Evolutionary conservation across 2,797 vertebrate species (phyloP).

Genomic region (Gymnothorax javanicus): DNA sequence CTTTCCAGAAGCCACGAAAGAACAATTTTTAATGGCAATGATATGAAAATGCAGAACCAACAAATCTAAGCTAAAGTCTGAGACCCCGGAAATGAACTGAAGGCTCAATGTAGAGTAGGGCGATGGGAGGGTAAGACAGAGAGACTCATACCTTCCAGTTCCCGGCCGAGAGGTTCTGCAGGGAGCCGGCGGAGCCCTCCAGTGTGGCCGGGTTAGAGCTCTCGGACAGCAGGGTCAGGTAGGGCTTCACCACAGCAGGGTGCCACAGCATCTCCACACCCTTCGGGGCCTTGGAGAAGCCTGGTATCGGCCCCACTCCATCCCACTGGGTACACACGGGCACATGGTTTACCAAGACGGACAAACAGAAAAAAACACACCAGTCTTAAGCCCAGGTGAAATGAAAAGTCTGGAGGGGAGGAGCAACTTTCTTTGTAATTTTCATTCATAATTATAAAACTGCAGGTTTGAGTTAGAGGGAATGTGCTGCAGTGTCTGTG

Average conservation of each 20-base stretch:
- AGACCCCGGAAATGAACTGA: background rate
- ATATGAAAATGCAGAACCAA: no score
- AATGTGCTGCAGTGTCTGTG: background rate
- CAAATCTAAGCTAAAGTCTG: background rate
- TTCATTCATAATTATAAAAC: background rate
- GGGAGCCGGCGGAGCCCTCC: constrained; percentile 93
- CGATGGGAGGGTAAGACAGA: background rate
- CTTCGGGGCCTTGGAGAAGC: constrained; percentile 93
- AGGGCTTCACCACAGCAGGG: constrained; percentile 94
- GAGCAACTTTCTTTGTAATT: no score
- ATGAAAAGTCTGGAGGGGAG: background rate
- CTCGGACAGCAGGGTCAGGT: constrained; percentile 93
- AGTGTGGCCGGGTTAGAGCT: constrained; percentile 97
- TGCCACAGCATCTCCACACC: constrained; percentile 99
- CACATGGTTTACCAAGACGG: background rate
- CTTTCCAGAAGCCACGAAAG: no score
- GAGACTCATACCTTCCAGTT: constrained; percentile 91
- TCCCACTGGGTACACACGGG: constrained; percentile 81
- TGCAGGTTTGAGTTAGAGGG: background rate
- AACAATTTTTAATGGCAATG: no score
- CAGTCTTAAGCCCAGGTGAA: background rate
- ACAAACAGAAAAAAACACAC: background rate
- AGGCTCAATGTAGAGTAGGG: background rate
- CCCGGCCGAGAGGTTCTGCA: constrained; percentile 96
- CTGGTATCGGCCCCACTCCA: constrained; percentile 93